Evolutionary conservation across 30 jellyfish, hydroid and myxozoan species (phyloP).

Genomic region (Mastigias papua): DNA sequence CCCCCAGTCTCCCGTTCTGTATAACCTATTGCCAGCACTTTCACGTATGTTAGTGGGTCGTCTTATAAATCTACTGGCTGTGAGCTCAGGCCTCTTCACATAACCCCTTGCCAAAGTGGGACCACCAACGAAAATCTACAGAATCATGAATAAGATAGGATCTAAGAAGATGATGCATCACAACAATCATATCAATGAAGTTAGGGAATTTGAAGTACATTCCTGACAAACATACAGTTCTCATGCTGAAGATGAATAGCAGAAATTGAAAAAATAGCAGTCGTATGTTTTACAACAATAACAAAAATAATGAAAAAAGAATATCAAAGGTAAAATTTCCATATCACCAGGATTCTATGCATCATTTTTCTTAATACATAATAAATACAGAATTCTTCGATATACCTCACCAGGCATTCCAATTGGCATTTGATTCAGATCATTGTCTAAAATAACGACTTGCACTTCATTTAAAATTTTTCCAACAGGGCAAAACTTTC

Average conservation of each 20-base stretch:
- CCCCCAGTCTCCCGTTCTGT: conserved; percentile 97
- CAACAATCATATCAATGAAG: no score
- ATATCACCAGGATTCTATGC: no score
- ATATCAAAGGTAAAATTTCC: no score
- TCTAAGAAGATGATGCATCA: no score
- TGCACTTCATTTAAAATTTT: conserved; percentile 74
- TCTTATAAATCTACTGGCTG: conserved; percentile 70
- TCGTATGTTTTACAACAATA: no score
- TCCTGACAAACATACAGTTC: background rate
- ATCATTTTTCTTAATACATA: background rate
- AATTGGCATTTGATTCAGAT: conserved; percentile 78
- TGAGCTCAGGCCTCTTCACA: conserved; percentile 79
- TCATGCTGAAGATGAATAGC: no score
- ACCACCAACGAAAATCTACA: conserved; percentile 90
- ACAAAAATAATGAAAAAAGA: no score
- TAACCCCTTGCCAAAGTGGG: conserved; percentile 93
- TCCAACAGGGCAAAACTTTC: conserved; percentile 96
- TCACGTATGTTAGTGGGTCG: conserved; percentile 50
- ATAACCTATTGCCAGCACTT: conserved; percentile 68
- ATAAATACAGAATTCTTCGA: background rate
- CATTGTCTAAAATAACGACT: conserved; percentile 74
- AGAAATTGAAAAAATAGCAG: no score
- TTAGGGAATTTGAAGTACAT: background rate
- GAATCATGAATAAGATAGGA: background rate
- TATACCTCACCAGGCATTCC: conserved; percentile 97